These are phyloP conservation scores for Silurus glanis DNA, from an alignment of 2,113 vertebrate genomes.

Conservation along the genomic window DNA sequence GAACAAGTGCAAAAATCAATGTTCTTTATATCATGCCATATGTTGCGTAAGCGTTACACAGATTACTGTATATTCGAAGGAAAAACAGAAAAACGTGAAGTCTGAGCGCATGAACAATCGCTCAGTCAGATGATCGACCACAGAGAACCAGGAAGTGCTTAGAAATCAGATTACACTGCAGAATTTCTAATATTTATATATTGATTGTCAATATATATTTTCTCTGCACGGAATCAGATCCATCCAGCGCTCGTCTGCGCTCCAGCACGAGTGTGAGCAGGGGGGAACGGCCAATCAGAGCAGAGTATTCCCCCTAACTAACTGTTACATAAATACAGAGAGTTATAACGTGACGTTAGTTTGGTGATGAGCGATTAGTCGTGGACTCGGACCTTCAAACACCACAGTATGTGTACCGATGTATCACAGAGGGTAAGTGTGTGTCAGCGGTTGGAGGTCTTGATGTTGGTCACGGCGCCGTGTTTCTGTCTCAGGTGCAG, in stretches of 20 bases:
- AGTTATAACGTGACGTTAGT: neutral
- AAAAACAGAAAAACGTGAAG: neutral
- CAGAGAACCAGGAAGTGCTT: neutral
- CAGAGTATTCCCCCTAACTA: neutral
- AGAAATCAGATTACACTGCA: neutral
- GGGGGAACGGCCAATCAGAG: neutral
- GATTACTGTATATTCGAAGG: neutral
- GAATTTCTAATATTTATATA: neutral
- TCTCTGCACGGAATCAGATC: too few species aligned
- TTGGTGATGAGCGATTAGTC: neutral
- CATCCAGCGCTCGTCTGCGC: too few species aligned
- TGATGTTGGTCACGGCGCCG: slow-evolving; percentile 95
- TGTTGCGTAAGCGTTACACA: neutral
- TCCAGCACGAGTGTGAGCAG: too few species aligned
- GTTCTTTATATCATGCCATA: neutral
- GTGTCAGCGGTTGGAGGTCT: slow-evolving; percentile 77
- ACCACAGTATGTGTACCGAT: neutral
- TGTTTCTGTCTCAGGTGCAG: slow-evolving; percentile 97
- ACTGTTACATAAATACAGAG: neutral
- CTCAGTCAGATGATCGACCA: neutral
- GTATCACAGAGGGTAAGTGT: neutral
- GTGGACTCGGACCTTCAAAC: neutral
- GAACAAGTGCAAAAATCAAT: slow-evolving; percentile 29
- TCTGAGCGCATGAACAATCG: neutral
- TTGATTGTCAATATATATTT: too few species aligned